A percentile compares a stretch with the other conserved stretches of the same genome.
phyloP scores from a whole-genome alignment of 1,140 invertebrate genomes.

The Rhyzopertha dominica region DNA sequence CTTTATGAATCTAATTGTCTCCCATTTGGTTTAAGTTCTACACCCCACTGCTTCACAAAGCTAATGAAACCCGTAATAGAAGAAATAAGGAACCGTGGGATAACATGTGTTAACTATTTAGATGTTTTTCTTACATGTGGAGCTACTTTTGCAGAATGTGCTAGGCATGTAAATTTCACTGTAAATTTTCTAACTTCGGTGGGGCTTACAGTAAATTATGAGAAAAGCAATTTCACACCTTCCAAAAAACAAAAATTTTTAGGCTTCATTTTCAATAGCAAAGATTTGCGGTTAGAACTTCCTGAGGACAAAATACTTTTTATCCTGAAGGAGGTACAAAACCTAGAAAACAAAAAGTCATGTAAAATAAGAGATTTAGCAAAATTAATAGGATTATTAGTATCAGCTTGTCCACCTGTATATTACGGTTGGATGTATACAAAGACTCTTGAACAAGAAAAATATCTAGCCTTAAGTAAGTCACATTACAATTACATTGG shows the following conservation, averaged over 20 bases:
- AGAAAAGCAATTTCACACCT: slow-evolving; percentile 26
- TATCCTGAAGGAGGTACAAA: slow-evolving; percentile 10
- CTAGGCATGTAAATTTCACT: slow-evolving; percentile 1
- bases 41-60: slow-evolving; percentile 28
- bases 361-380: slow-evolving; percentile 31
- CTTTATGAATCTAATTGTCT: slow-evolving; percentile 25
- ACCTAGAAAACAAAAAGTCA: slow-evolving; percentile 5
- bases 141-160: slow-evolving; percentile 12
- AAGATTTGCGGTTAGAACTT: slow-evolving; percentile 21
- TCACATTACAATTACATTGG: slow-evolving; percentile 12
- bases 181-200: slow-evolving; percentile 3
- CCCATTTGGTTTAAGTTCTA: slow-evolving; percentile 21
- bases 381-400: slow-evolving; percentile 22
- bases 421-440: slow-evolving; percentile 29
- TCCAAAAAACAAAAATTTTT: slow-evolving; percentile 21
- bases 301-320: slow-evolving; percentile 17
- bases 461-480: slow-evolving; percentile 9
- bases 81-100: slow-evolving; percentile 13
- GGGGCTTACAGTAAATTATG: slow-evolving; percentile 25
- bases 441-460: slow-evolving; percentile 27
- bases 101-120: slow-evolving; percentile 31
- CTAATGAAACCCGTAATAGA: slow-evolving; percentile 23
- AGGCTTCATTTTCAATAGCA: slow-evolving; percentile 25
- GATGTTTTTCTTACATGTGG: slow-evolving; percentile 33
- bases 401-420: slow-evolving; percentile 23